Evolutionary conservation across 2,888 invertebrate genomes (phyloP).

Genomic region (Cephonodes hylas): DNA sequence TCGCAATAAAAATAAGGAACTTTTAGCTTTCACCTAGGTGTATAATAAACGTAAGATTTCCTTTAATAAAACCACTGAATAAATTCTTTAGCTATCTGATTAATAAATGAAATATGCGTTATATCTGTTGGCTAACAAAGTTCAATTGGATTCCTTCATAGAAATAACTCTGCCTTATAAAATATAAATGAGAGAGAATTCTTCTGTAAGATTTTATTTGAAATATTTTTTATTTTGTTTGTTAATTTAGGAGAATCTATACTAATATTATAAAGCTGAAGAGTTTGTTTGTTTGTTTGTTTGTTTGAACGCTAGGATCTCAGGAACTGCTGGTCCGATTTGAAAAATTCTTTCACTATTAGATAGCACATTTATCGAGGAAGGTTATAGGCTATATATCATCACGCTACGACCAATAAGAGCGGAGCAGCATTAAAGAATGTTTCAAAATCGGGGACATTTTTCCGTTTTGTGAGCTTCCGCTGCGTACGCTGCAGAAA

Average conservation of each 20-base stretch:
- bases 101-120: neutral
- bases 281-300: too few relatives aligned
- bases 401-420: too few relatives aligned
- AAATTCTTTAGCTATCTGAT: neutral
- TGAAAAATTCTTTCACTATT: too few relatives aligned
- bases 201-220: neutral
- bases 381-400: too few relatives aligned
- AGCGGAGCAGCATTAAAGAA: too few relatives aligned
- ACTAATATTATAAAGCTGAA: too few relatives aligned
- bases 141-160: neutral
- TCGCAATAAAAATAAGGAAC: neutral
- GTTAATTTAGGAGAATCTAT: neutral
- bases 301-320: too few relatives aligned
- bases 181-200: neutral
- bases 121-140: neutral
- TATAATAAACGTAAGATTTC: neutral
- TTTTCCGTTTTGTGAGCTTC: too few relatives aligned
- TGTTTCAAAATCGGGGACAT: too few relatives aligned
- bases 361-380: too few relatives aligned
- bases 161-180: neutral
- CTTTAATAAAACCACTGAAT: neutral
- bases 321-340: too few relatives aligned
- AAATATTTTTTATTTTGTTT: neutral
- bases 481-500: too few relatives aligned
- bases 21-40: neutral